Percentiles rank a stretch among this genome's conserved stretches.
phyloP scores from a whole-genome alignment of 2,797 vertebrate genomes.

The Sphenodon punctatus region DNA sequence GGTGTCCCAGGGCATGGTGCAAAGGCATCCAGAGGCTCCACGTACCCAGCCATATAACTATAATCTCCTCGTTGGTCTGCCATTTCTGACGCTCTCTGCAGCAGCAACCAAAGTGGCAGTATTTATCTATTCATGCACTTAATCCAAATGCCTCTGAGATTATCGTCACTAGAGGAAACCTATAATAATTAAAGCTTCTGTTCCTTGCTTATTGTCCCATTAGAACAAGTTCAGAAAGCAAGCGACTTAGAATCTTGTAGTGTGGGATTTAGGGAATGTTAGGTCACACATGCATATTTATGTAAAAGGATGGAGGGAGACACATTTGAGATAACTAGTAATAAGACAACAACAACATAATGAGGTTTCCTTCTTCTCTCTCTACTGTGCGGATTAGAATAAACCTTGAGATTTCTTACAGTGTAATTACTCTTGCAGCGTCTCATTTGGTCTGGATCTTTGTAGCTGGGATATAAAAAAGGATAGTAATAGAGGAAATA shows the following conservation, averaged over 20 bases:
- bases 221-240: background rate
- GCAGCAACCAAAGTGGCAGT: background rate
- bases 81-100: too few relatives aligned
- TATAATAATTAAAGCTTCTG: background rate
- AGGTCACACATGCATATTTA: background rate
- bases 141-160: too few relatives aligned
- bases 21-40: fast-evolving
- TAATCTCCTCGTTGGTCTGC: background rate
- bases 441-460: background rate
- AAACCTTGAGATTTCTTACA: background rate
- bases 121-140: background rate
- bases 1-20: background rate
- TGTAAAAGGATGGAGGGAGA: background rate
- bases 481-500: background rate
- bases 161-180: background rate
- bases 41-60: too few relatives aligned
- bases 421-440: background rate
- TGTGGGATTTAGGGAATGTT: background rate
- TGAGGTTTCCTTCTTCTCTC: background rate
- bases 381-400: background rate
- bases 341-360: background rate
- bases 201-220: background rate
- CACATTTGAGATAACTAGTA: background rate
- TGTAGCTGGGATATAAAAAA: background rate
- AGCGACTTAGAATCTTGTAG: background rate